Evolutionary conservation across 2,797 vertebrate genomes (phyloP).

Genomic region (Otus scops): DNA sequence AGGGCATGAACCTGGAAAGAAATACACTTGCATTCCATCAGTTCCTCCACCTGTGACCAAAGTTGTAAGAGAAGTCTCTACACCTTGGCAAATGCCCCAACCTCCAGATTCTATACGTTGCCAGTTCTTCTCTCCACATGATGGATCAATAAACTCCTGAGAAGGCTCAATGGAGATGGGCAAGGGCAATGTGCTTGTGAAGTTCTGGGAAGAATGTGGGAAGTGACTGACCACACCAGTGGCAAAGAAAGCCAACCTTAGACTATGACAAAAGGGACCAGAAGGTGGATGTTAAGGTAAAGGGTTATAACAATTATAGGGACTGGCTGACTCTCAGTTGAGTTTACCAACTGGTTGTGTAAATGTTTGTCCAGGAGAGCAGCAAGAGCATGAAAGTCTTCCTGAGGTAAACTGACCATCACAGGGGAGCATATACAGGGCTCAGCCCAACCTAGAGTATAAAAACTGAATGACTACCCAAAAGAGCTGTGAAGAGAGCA

Average conservation of each 20-base stretch:
- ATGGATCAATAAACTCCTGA: background rate
- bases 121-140: background rate
- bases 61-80: background rate
- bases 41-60: background rate
- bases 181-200: background rate
- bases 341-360: background rate
- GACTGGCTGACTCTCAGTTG: background rate
- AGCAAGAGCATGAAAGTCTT: background rate
- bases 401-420: background rate
- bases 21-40: background rate
- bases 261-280: background rate
- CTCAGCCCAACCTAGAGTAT: background rate
- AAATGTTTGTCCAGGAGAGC: background rate
- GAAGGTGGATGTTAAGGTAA: background rate
- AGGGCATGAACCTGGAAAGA: background rate
- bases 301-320: background rate
- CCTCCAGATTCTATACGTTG: background rate
- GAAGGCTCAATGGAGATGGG: background rate
- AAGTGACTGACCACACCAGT: background rate
- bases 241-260: background rate
- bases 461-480: background rate
- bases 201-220: background rate
- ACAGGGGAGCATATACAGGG: background rate
- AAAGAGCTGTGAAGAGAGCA: background rate
- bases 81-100: background rate